A percentile compares a stretch with the other conserved stretches of the same genome.
Conservation (phyloP, 2,113 vertebrate genomes). For the Muntiacus muntjak region DNA sequence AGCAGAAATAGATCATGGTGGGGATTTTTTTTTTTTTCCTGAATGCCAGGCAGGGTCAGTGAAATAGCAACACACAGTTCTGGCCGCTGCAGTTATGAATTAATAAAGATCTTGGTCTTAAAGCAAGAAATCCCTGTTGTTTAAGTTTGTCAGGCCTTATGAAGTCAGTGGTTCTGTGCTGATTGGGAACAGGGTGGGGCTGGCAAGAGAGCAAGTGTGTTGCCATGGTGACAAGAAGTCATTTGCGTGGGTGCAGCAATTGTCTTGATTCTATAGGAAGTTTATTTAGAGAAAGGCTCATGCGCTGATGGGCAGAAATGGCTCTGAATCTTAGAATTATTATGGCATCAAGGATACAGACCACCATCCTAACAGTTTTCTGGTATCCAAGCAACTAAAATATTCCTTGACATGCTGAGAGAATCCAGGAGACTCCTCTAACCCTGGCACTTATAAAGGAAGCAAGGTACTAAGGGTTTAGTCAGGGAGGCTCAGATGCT, state of each 20-base stretch:
- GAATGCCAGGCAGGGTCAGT: not conserved
- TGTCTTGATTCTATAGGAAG: constrained; percentile 75
- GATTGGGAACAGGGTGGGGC: constrained; percentile 42
- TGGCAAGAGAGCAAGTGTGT: constrained; percentile 52
- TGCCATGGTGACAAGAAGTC: constrained; percentile 70
- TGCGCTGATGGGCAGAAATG: constrained; percentile 57
- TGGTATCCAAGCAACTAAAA: constrained; percentile 60
- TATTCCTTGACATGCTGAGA: constrained; percentile 42
- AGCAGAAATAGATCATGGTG: not conserved
- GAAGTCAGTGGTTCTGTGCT: constrained; percentile 19
- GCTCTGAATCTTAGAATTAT: constrained; percentile 66
- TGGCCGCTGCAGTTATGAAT: not conserved
- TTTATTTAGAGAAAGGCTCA: constrained; percentile 76
- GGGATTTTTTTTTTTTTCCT: not conserved
- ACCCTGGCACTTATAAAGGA: not conserved
- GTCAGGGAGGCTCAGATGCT: not conserved
- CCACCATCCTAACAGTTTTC: constrained; percentile 41
- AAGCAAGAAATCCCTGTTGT: constrained; percentile 61
- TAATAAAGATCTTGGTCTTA: not conserved
- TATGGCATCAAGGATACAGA: constrained; percentile 51
- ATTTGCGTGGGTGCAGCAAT: constrained; percentile 59
- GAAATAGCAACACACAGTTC: not conserved
- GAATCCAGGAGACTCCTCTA: not conserved
- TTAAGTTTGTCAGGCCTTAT: constrained; percentile 58
- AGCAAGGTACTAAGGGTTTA: not conserved